Conservation (phyloP, 2,113 vertebrate genomes). For the Globicephala melas region DNA sequence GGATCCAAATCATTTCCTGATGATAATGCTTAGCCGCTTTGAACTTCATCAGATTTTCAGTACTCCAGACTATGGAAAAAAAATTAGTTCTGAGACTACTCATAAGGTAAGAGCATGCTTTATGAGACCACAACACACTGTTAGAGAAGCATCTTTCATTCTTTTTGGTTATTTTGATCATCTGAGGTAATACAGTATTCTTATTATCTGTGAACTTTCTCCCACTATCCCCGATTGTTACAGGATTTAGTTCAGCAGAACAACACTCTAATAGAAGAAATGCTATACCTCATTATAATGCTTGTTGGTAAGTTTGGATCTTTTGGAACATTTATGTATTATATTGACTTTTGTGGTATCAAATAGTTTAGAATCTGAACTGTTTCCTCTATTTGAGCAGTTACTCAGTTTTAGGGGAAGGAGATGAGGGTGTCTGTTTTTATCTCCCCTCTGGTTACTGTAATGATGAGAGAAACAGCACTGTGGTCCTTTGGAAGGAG, state of each 20-base stretch:
- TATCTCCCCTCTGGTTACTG: not conserved
- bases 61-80: conserved; percentile 92
- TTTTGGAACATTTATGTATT: not conserved
- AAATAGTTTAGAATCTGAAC: not conserved
- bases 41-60: conserved; percentile 97
- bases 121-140: not conserved
- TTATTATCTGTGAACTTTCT: not conserved
- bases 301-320: conserved; percentile 90
- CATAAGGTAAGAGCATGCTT: conserved; percentile 88
- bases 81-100: conserved; percentile 89
- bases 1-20: conserved; percentile 99
- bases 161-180: not conserved
- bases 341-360: not conserved
- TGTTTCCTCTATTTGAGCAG: not conserved
- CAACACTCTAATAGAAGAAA: conserved; percentile 98
- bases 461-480: not conserved
- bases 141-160: not conserved
- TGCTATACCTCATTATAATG: conserved; percentile 98
- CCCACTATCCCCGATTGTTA: conserved; percentile 31
- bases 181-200: not conserved
- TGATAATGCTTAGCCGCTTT: conserved; percentile 96
- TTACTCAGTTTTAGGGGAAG: not conserved
- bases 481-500: not conserved
- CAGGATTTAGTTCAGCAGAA: conserved; percentile 97
- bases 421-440: not conserved